Evolutionary conservation across 2,888 invertebrate species (phyloP).

Genomic region (Crematogaster levior): DNA sequence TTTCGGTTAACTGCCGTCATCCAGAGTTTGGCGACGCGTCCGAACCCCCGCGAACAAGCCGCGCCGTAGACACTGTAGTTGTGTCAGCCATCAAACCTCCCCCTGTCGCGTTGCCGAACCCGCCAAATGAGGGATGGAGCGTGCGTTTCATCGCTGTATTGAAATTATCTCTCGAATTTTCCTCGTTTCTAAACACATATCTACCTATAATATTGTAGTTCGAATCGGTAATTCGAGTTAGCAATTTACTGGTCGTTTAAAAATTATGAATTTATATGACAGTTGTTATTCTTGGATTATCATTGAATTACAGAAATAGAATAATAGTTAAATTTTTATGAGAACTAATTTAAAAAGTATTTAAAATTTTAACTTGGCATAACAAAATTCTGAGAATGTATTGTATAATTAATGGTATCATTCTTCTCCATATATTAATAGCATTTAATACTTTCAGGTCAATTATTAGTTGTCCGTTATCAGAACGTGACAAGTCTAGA

Average conservation of each 20-base stretch:
- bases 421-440: neutral
- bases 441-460: too few relatives aligned
- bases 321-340: neutral
- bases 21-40: conserved; percentile 78
- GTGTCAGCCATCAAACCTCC: conserved; percentile 67
- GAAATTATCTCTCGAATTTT: conserved; percentile 44
- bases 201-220: neutral
- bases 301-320: neutral
- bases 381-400: neutral
- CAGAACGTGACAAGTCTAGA: neutral
- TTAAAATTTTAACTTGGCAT: neutral
- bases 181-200: neutral
- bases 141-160: conserved; percentile 24
- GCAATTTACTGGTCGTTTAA: neutral
- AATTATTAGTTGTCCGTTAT: neutral
- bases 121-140: conserved; percentile 54
- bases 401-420: neutral
- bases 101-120: conserved; percentile 55
- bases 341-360: neutral
- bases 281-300: too few relatives aligned
- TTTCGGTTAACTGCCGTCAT: conserved; percentile 82
- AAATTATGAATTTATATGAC: neutral
- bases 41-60: conserved; percentile 67
- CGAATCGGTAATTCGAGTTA: neutral
- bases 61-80: conserved; percentile 66